Base-by-base conservation (phyloP, 2,888 invertebrate genomes). In the Cheilosia soror region DNA sequence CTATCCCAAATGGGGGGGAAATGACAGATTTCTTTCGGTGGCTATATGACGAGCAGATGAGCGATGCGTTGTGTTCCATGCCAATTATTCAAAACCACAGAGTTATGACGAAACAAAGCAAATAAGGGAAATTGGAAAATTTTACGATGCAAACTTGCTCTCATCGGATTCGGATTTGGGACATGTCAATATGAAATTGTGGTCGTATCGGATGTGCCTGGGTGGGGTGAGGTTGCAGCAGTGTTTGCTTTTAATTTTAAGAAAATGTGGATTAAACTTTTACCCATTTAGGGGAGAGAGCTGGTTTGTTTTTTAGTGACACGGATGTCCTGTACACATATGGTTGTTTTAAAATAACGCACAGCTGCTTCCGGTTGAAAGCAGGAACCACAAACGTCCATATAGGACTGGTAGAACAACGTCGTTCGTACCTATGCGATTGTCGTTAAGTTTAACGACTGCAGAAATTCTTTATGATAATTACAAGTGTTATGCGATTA, bases 71-170 rank as follows among this genome's bases (percentile, higher is more conserved):
- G 79, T 73, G 57, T 62, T 60, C 31, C n/a, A 73, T 63, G 65
- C 84, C 80, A 84, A 84, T 84, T 84, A 84, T 80, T 84, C 80
- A 80, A 84, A 84, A 53, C 84, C 84, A 65, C 84, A 80, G 84
- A 84, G 75, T 80, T 84, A 84, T 69, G 80, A 66, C 20, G 57
- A 60, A 60, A 66, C 80, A 84, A 71, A 75, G 80, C 80, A 84
- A 84, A 84, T 80, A 84, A 55, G 29, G 69, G 47, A 80, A 80
- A 84, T 80, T 84, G 80, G 79, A 75, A 75, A 75, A 84, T 80
- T 75, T 84, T 66, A 75, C 53, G 73, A 79, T 11, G 37, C 2
- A 51, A 68, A 44, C 47, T 65, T 51, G 20, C 31, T 58, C 53
- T 69, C 68, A 80, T 84, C 62, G 69, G 71, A 66, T 78, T 69